Evolutionary conservation across 2,113 vertebrate genomes (phyloP), one percentile per base, ranked within the genome.

Genomic region (Indri indri): DNA sequence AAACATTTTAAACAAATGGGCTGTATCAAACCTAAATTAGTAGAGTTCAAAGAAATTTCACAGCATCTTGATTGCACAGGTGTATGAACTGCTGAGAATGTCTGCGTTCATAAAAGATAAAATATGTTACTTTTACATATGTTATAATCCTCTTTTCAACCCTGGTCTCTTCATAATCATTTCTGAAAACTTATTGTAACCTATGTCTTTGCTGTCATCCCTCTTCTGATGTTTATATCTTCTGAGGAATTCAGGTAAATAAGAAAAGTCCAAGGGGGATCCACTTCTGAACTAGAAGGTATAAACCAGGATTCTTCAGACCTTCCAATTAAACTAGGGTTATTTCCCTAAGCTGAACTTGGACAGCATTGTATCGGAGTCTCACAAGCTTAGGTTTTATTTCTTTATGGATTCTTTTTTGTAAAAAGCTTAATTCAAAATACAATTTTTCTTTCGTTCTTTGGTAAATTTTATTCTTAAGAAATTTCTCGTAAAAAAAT

Each of bases 1-100:
- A 98, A 98, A 98, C 92, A 98, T 98, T 98, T 98, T 98, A 97
- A 98, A 98, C 61, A 98, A 98, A 97, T 95, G 90, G 90, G 81
- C 77, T 95, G 52, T 91, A 96, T 96, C 97, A 98, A 98, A 97
- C 77, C n/a, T 57, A 98, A 98, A 98, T 98, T 97, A 98, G 61
- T 95, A 54, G 34, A 95, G 93, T 98, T 98, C 97, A 98, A 98
- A 98, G 96, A 98, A 98, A 98, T 86, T 95, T 97, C 97, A 90
- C 32, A 96, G 90, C 47, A 92, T 97, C 96, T 97, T 98, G 97
- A 98, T 97, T 98, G 85, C 90, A 96, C 87, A 98, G 97, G 95
- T 98, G 84, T 86, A 89, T 97, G 80, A 97, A 90, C 40, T 97
- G 42, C 50, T 96, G 83, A 94, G 13, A 97, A 89, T 95, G 97